Conservation (phyloP, 30 jellyfish, hydroid and myxozoan genomes). For the Morbakka virulenta region DNA sequence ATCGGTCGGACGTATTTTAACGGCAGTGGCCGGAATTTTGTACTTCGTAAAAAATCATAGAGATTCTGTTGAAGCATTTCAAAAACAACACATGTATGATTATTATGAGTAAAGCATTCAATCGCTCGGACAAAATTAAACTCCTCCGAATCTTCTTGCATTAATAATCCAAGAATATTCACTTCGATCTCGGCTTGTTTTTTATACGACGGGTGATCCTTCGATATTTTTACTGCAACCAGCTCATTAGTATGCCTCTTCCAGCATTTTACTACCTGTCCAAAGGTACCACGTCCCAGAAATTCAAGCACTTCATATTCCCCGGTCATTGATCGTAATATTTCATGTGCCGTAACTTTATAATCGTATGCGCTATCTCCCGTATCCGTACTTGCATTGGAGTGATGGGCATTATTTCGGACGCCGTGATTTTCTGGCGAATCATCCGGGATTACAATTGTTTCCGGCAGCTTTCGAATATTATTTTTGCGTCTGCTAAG, state of each 20-base stretch:
- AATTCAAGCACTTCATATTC: slow-evolving; percentile 96
- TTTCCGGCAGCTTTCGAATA: slow-evolving; percentile 68
- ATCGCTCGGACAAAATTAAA: slow-evolving; percentile 93
- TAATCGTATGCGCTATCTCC: slow-evolving; percentile 90
- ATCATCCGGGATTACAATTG: slow-evolving; percentile 91
- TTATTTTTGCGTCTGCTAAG: slow-evolving; percentile 59
- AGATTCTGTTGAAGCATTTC: slow-evolving; percentile 97
- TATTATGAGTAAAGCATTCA: slow-evolving; percentile 92
- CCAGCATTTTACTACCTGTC: slow-evolving; percentile 99
- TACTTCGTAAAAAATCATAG: slow-evolving; percentile 90
- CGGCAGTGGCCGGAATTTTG: slow-evolving; percentile 90
- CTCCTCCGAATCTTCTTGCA: slow-evolving; percentile 98
- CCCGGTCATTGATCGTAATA: slow-evolving; percentile 90
- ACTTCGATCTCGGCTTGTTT: slow-evolving; percentile 99
- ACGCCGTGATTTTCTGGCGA: slow-evolving; percentile 69
- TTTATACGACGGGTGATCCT: slow-evolving; percentile 96
- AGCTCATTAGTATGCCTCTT: slow-evolving; percentile 94
- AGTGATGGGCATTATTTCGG: slow-evolving; percentile 39
- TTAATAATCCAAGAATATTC: slow-evolving; percentile 76
- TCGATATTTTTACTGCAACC: slow-evolving; percentile 96
- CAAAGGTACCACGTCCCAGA: slow-evolving; percentile 98
- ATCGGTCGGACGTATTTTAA: slow-evolving; percentile 95
- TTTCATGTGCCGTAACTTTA: slow-evolving; percentile 93
- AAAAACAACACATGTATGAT: slow-evolving; percentile 98
- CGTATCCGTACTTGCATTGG: slow-evolving; percentile 48